A percentile compares a stretch with the other conserved stretches of the same genome.
Evolutionary conservation across 1,140 invertebrate species (phyloP).

Genomic region (Lordiphosa mommai): DNA sequence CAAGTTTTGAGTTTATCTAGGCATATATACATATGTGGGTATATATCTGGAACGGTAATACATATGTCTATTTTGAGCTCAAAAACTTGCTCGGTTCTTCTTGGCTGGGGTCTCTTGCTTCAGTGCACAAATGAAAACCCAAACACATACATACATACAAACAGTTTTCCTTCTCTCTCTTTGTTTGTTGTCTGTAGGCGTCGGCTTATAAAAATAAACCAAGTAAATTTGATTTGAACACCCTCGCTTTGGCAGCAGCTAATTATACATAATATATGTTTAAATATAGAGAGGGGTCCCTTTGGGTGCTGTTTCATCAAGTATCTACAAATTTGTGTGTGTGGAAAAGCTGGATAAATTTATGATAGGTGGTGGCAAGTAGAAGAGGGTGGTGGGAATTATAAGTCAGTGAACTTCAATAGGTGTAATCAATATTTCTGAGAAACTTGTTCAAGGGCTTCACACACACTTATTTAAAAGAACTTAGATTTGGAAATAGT

Average conservation of each 20-base stretch:
- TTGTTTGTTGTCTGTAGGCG: slow-evolving; percentile 24
- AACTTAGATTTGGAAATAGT: neutral
- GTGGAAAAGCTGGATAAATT: slow-evolving; percentile 23
- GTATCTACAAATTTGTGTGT: slow-evolving; percentile 42
- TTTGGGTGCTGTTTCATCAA: slow-evolving; percentile 14
- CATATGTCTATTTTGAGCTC: slow-evolving; percentile 47
- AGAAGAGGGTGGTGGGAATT: slow-evolving; percentile 15
- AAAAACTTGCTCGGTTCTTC: slow-evolving; percentile 42
- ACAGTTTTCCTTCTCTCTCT: slow-evolving; percentile 10
- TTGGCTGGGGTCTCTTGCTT: slow-evolving; percentile 67
- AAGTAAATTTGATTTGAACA: slow-evolving; percentile 70
- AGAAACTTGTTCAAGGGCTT: neutral
- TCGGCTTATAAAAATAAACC: slow-evolving; percentile 68
- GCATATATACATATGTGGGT: neutral
- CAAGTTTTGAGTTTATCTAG: slow-evolving; percentile 15
- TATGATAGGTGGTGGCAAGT: neutral
- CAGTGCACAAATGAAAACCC: slow-evolving; percentile 40
- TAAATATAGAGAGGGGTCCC: slow-evolving; percentile 13
- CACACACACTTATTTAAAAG: neutral
- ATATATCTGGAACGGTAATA: slow-evolving; percentile 41
- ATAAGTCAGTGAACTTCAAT: slow-evolving; percentile 54
- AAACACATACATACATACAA: slow-evolving; percentile 10
- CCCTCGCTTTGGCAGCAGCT: slow-evolving; percentile 45
- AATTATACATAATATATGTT: slow-evolving; percentile 45
- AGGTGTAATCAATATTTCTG: neutral